Percentiles rank a stretch among this genome's conserved stretches.
phyloP scores from a whole-genome alignment of 1,140 invertebrate species.

The Thereuonema tuberculata region DNA sequence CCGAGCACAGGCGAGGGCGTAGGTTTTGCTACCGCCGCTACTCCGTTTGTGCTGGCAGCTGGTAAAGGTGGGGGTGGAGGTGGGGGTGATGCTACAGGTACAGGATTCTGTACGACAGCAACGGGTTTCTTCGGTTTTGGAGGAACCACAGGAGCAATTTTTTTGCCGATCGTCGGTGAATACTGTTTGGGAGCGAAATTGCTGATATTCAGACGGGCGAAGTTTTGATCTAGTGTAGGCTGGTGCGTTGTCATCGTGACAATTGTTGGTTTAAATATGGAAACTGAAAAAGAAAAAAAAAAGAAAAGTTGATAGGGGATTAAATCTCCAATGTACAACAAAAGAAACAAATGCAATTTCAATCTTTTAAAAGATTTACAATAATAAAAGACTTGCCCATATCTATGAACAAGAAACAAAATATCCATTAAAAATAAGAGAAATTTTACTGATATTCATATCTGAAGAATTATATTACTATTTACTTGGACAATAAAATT shows the following conservation, averaged over 20 bases:
- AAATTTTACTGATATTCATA: too few species aligned
- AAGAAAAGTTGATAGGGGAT: not conserved
- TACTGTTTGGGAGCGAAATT: constrained; percentile 9
- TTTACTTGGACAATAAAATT: too few species aligned
- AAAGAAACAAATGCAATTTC: too few species aligned
- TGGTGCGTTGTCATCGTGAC: constrained; percentile 11
- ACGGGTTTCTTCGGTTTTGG: constrained; percentile 53
- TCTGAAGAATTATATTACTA: too few species aligned
- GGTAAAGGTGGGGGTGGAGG: not conserved
- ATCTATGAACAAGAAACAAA: too few species aligned
- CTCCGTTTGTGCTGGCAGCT: not conserved
- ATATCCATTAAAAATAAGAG: too few species aligned
- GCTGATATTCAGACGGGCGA: not conserved
- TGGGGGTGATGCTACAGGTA: constrained; percentile 3
- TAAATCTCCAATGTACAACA: too few species aligned
- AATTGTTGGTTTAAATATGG: not conserved
- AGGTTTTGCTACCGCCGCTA: not conserved
- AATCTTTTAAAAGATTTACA: too few species aligned
- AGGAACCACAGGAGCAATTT: constrained; percentile 56
- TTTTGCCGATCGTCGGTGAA: constrained; percentile 24
- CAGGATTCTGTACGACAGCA: constrained; percentile 47
- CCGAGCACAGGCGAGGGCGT: not conserved
- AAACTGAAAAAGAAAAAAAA: not conserved
- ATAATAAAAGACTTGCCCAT: too few species aligned
- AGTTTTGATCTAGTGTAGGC: not conserved